Evolutionary conservation across 2,888 invertebrate genomes (phyloP), one percentile per base, ranked within the genome.

Genomic region (Oligia strigilis): DNA sequence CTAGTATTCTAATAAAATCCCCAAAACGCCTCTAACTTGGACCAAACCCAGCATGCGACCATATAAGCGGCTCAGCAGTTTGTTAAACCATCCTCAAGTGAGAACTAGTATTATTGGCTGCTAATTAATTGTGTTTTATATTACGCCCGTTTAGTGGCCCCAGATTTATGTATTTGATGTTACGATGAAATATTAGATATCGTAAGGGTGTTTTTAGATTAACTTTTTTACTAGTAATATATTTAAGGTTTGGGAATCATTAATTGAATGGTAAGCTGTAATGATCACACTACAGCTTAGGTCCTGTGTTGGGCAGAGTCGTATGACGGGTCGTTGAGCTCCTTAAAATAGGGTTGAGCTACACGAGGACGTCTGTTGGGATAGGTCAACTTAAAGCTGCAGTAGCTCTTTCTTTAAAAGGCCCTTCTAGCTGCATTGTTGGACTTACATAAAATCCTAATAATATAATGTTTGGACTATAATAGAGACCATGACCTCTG

Each of bases 71-170:
- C 87, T 89, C 87, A 88, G 88, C 90, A 89, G 92, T 92, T 91
- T 90, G 92, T 93, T 92, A 93, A 92, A 90, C 90, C 89, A 89
- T 83, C 82, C 82, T 85, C 91, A 85, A 92, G 92, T 92, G 92
- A 92, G 93, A 93, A 92, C 92, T 91, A 88, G 89, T 90, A 89
- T 87, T 90, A 91, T 91, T 90, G 91, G 88, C 84, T 77, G 82
- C 80, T 94, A 94, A 94, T 94, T 93, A 94, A 94, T 94, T 94
- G 93, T 92, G 88, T 89, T 90, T 90, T 90, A 90, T 88, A 90
- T 89, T 85, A 89, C 88, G 83, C 82, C 76, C 88, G 87, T 84
- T 88, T 87, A 88, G 90, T 90, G 85, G 90, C 84, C 82, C 77
- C 86, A 85, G 79, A 86, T 87, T 89, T 89, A 90, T 87, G 86